Evolutionary conservation across 2,797 vertebrate genomes (phyloP).

Genomic region (Euthynnus affinis): DNA sequence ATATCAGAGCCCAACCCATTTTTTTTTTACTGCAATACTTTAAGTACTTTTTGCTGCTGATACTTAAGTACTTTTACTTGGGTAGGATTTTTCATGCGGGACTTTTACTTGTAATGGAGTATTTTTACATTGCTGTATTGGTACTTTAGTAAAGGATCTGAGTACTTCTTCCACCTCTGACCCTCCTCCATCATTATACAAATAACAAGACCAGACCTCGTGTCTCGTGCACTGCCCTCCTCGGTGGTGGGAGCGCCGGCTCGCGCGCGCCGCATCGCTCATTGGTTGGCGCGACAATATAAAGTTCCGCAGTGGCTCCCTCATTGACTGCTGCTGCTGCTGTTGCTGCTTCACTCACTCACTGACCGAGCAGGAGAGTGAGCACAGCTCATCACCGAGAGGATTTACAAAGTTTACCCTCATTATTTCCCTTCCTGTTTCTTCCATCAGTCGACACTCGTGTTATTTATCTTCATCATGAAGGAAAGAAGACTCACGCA

Average conservation of each 20-base stretch:
- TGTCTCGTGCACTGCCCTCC: conserved; percentile 18
- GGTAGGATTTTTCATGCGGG: no score
- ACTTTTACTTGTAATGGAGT: no score
- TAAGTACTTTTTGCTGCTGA: no score
- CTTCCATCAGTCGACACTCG: no score
- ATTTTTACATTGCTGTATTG: no score
- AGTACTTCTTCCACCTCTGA: no score
- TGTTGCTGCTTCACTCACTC: conserved; percentile 8
- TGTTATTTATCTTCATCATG: conserved; percentile 78
- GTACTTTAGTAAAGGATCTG: no score
- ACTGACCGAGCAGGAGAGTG: neutral
- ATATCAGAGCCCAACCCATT: no score
- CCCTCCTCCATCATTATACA: neutral
- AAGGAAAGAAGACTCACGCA: conserved; percentile 91
- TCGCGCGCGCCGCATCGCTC: conserved; percentile 57
- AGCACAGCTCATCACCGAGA: neutral
- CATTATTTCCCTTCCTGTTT: neutral
- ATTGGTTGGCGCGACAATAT: conserved; percentile 83
- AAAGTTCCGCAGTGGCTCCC: conserved; percentile 81
- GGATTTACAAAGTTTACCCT: conserved; percentile 20
- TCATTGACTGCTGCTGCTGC: conserved; percentile 39
- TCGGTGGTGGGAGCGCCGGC: neutral
- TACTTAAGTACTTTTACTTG: no score
- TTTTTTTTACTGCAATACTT: no score
- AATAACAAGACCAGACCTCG: neutral